Percentiles rank a stretch among this genome's conserved stretches.
Conservation (phyloP, 2,888 invertebrate genomes). For the Antheraea assamensis region DNA sequence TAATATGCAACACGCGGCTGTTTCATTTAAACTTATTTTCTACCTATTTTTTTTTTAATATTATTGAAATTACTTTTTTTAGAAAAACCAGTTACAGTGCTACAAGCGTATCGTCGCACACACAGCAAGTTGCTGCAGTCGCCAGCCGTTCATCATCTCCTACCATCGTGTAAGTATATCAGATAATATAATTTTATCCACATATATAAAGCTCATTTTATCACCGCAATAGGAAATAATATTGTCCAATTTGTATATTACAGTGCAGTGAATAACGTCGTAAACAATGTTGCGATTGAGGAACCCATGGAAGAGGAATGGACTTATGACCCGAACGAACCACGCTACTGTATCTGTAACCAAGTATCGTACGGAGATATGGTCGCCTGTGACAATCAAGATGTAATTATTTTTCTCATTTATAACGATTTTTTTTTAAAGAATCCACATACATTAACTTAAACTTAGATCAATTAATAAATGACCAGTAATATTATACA, state of each 20-base stretch:
- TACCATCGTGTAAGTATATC: constrained; percentile 63
- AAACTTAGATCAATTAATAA: background rate
- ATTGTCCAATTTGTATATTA: constrained; percentile 21
- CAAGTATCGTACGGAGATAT: constrained; percentile 99
- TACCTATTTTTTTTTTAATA: background rate
- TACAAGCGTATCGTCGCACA: constrained; percentile 51
- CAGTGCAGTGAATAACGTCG: constrained; percentile 78
- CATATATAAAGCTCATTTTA: background rate
- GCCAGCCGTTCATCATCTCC: constrained; percentile 76
- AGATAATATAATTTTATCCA: background rate
- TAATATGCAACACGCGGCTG: too few relatives aligned
- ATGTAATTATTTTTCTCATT: constrained; percentile 79
- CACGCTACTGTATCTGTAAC: constrained; percentile 96
- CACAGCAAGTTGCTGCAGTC: constrained; percentile 58
- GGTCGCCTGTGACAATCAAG: constrained; percentile 99
- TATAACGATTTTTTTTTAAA: background rate
- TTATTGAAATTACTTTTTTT: too few relatives aligned
- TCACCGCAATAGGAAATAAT: background rate
- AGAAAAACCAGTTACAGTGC: constrained; percentile 68
- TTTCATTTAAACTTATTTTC: too few relatives aligned
- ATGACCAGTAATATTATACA: too few relatives aligned
- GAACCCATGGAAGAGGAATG: constrained; percentile 88
- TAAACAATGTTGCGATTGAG: constrained; percentile 71
- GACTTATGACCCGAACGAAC: constrained; percentile 98
- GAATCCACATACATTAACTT: background rate